A percentile compares a stretch with the other conserved stretches of the same genome.
phyloP scores from a whole-genome alignment of 1,140 invertebrate species.

The Stenopsyche tienmushanensis region DNA sequence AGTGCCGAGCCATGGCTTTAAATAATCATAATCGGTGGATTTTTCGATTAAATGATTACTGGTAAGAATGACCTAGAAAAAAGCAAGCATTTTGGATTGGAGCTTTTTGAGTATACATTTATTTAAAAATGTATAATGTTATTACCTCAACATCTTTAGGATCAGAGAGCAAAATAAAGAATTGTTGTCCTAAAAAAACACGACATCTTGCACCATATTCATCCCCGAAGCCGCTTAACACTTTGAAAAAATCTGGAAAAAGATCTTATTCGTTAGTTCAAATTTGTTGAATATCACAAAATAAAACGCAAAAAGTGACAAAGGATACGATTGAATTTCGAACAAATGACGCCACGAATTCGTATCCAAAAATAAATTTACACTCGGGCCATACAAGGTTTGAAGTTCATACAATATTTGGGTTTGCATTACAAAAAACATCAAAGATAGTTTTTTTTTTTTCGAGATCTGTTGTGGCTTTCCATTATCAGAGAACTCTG shows the following conservation, averaged over 20 bases:
- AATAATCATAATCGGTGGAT: constrained; percentile 43
- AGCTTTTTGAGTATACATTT: neutral
- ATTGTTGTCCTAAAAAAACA: constrained; percentile 5
- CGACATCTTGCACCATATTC: constrained; percentile 29
- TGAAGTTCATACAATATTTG: too few relatives aligned
- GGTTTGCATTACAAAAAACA: too few relatives aligned
- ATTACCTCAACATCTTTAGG: constrained; percentile 8
- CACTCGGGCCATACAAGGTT: too few relatives aligned
- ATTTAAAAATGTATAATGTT: neutral
- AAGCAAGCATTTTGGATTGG: neutral
- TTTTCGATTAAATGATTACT: constrained; percentile 33
- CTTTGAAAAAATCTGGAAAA: constrained; percentile 29
- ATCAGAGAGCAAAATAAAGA: constrained; percentile 2
- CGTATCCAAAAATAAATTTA: too few relatives aligned
- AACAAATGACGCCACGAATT: too few relatives aligned
- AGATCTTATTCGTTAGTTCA: neutral
- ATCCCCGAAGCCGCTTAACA: constrained; percentile 7
- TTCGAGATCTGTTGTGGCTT: too few relatives aligned
- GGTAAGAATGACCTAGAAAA: constrained; percentile 21
- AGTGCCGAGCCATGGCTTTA: constrained; percentile 35
- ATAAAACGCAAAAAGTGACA: too few relatives aligned
- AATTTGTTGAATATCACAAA: too few relatives aligned
- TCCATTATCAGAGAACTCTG: too few relatives aligned
- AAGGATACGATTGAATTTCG: too few relatives aligned
- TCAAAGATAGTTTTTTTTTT: too few relatives aligned